Conservation (phyloP, 2,113 vertebrate genomes). For the Ictidomys tridecemlineatus region DNA sequence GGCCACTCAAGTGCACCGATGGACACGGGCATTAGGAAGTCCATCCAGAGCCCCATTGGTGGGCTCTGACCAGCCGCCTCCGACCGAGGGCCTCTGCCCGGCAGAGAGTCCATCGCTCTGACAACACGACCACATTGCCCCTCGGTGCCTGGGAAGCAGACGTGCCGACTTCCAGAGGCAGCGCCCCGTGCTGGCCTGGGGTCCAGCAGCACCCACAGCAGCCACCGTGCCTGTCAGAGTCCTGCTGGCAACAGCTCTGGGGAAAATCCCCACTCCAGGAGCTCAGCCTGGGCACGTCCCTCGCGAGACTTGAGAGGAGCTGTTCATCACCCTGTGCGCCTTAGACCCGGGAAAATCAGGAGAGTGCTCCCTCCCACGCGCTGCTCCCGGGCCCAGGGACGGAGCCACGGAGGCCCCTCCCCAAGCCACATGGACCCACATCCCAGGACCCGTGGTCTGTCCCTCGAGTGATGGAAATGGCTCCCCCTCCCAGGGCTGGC, state of each 20-base stretch:
- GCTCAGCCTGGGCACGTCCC: conserved; percentile 66
- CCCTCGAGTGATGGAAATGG: background rate
- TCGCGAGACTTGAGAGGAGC: conserved; percentile 48
- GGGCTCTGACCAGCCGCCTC: background rate
- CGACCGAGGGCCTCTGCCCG: background rate
- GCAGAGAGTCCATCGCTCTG: background rate
- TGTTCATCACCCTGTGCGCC: conserved; percentile 67
- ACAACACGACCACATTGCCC: background rate
- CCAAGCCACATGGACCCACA: background rate
- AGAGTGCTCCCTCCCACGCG: background rate
- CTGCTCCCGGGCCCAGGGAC: background rate
- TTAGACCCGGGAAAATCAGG: conserved; percentile 37
- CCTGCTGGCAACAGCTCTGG: conserved; percentile 50
- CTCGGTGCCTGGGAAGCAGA: background rate
- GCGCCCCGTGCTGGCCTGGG: background rate
- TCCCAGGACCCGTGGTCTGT: background rate
- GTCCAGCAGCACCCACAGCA: background rate
- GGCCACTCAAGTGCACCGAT: background rate
- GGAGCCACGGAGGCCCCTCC: fast-evolving
- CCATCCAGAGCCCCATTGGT: background rate
- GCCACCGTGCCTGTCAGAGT: background rate
- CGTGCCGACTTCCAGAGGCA: background rate
- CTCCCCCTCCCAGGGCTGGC: conserved; percentile 24
- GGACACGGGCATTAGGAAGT: background rate
- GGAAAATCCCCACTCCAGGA: conserved; percentile 46